Percentiles rank a stretch among this genome's conserved stretches.
These are phyloP conservation scores for Chiropotes sagulatus DNA, from an alignment of 2,797 vertebrate genomes.

Conservation along the genomic window DNA sequence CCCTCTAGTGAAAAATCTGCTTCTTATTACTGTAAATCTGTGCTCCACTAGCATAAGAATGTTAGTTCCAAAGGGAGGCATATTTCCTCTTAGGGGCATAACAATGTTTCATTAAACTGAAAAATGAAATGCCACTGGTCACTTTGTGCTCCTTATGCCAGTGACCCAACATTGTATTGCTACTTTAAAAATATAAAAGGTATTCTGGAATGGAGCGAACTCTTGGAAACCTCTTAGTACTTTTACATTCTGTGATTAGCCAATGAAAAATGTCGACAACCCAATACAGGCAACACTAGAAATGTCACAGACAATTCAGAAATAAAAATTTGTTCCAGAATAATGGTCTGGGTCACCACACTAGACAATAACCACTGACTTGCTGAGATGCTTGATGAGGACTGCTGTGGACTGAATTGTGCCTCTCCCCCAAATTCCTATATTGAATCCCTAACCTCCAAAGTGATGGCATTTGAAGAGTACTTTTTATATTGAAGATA, in stretches of 20 bases:
- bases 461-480: not conserved
- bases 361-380: not conserved
- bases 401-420: not conserved
- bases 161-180: not conserved
- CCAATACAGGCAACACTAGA: not conserved
- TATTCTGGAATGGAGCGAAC: not conserved
- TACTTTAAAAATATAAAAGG: not conserved
- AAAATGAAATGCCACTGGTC: slow-evolving; percentile 41
- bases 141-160: not conserved
- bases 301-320: not conserved
- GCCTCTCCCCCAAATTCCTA: not conserved
- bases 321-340: not conserved
- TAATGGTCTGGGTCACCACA: not conserved
- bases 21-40: not conserved
- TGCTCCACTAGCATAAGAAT: not conserved
- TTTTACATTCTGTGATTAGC: not conserved
- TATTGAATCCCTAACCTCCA: not conserved
- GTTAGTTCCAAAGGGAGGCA: not conserved
- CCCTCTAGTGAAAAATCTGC: not conserved
- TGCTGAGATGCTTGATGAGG: not conserved
- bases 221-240: not conserved
- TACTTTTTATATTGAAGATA: too few species aligned
- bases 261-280: not conserved
- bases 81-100: not conserved
- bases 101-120: slow-evolving; percentile 39